phyloP scores from a whole-genome alignment of 1,140 invertebrate species.

The Heliconius hermathena region DNA sequence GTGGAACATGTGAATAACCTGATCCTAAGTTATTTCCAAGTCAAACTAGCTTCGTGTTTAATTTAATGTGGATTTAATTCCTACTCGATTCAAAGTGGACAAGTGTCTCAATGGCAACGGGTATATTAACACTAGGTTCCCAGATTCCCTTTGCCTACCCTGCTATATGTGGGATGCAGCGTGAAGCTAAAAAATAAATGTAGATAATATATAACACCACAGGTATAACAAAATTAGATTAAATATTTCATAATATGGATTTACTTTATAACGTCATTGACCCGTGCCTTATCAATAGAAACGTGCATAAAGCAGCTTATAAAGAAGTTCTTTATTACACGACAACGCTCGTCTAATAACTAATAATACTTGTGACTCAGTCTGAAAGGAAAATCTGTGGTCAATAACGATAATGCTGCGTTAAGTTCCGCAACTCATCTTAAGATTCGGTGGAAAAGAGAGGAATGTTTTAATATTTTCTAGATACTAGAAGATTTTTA shows the following conservation, averaged over 20 bases:
- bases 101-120: no score
- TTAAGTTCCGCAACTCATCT: no score
- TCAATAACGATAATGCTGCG: no score
- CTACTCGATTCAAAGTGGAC: no score
- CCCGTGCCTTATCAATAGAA: conserved; percentile 24
- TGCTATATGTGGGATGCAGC: no score
- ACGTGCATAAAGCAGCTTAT: conserved; percentile 17
- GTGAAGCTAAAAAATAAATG: no score
- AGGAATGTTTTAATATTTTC: no score
- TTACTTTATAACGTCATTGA: conserved; percentile 15
- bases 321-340: conserved; percentile 22
- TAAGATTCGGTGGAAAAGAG: no score
- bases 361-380: not conserved
- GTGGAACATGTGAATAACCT: not conserved
- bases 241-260: not conserved
- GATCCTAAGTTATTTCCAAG: not conserved
- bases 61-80: not conserved
- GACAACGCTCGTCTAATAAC: conserved; percentile 10
- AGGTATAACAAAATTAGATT: not conserved
- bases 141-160: no score
- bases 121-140: no score
- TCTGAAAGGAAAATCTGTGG: not conserved
- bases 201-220: not conserved
- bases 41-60: not conserved
- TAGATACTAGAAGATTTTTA: no score